Evolutionary conservation across 1,140 invertebrate species (phyloP).

Genomic region (Luehdorfia chinensis): DNA sequence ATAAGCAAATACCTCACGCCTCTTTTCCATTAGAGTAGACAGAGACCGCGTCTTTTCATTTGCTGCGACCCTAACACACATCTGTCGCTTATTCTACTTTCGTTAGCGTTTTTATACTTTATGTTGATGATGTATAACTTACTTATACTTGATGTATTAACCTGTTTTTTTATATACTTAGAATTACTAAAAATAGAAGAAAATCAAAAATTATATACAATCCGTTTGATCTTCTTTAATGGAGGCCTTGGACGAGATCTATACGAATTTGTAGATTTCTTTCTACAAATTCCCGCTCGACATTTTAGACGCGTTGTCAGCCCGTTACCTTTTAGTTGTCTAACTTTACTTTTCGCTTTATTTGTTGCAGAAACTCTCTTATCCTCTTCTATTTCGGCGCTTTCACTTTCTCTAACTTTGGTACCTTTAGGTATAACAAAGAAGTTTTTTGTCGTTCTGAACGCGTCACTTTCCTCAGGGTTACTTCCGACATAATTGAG

Average conservation of each 20-base stretch:
- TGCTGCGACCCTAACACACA: too few species aligned
- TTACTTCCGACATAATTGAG: too few species aligned
- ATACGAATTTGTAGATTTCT: slow-evolving; percentile 14
- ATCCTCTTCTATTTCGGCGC: slow-evolving; percentile 21
- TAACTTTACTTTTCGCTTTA: slow-evolving; percentile 35
- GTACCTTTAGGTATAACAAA: slow-evolving; percentile 39
- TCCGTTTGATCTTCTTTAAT: slow-evolving; percentile 25
- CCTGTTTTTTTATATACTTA: too few species aligned
- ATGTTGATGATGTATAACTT: too few species aligned
- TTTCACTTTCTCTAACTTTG: slow-evolving; percentile 18
- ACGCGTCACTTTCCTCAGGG: slow-evolving; percentile 46
- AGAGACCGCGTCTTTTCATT: too few species aligned
- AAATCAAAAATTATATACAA: slow-evolving; percentile 20
- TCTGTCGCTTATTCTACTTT: too few species aligned
- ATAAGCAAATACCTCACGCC: too few species aligned
- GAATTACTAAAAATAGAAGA: too few species aligned
- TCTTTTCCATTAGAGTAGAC: too few species aligned
- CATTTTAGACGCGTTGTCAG: slow-evolving; percentile 33
- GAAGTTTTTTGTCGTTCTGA: slow-evolving; percentile 60
- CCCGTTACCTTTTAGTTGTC: slow-evolving; percentile 28
- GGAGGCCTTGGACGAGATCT: slow-evolving; percentile 34
- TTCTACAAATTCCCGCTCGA: slow-evolving; percentile 41
- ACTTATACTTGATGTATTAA: too few species aligned
- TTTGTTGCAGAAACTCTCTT: slow-evolving; percentile 21
- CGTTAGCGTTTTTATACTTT: too few species aligned